These are phyloP conservation scores for Entomobrya proxima DNA, from an alignment of 2,888 invertebrate species.

Conservation along the genomic window DNA sequence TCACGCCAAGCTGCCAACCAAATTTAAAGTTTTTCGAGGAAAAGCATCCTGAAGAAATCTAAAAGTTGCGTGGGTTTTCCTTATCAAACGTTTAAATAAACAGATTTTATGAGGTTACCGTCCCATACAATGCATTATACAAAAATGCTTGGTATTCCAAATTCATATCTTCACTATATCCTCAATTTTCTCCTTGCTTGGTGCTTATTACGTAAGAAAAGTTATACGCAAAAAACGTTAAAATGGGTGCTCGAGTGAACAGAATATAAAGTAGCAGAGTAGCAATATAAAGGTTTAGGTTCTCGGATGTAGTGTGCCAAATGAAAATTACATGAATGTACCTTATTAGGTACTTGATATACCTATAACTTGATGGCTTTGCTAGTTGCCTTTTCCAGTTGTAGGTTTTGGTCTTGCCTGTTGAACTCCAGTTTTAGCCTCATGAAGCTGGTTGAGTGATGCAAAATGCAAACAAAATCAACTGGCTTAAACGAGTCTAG, in stretches of 20 bases:
- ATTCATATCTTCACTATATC: background rate
- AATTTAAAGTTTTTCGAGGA: constrained; percentile 11
- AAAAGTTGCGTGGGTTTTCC: background rate
- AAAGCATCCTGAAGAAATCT: background rate
- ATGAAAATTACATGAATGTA: background rate
- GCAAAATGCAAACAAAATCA: constrained; percentile 49
- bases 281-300: too few species aligned
- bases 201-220: background rate
- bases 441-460: constrained; percentile 27
- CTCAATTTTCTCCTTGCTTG: background rate
- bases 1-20: background rate
- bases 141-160: background rate
- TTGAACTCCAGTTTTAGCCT: constrained; percentile 31
- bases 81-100: background rate
- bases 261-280: too few species aligned
- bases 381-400: too few species aligned
- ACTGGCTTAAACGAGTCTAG: constrained; percentile 32
- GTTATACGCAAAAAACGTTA: too few species aligned
- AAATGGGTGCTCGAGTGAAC: too few species aligned
- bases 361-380: too few species aligned
- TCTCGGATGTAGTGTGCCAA: too few species aligned
- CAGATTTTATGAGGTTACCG: background rate
- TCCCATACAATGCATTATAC: background rate
- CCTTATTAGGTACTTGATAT: background rate
- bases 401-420: constrained; percentile 2